Evolutionary conservation across 2,113 vertebrate species (phyloP).

Genomic region (Antennarius striatus): DNA sequence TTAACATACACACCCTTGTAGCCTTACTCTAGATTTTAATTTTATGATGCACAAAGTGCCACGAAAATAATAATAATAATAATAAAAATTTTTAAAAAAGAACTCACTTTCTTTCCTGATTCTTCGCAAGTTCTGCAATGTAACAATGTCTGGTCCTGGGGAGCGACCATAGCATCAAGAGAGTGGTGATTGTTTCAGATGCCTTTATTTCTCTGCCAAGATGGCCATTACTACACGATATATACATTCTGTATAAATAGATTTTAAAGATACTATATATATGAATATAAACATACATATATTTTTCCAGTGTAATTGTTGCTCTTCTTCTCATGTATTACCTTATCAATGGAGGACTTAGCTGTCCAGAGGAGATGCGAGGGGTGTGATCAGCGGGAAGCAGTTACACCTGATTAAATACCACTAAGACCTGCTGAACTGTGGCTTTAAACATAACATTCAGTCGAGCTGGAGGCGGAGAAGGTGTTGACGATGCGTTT

Average conservation of each 20-base stretch:
- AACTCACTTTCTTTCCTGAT: slow-evolving; percentile 73
- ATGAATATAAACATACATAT: slow-evolving; percentile 85
- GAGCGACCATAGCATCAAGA: slow-evolving; percentile 67
- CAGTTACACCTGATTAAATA: slow-evolving; percentile 61
- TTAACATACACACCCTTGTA: slow-evolving; percentile 80
- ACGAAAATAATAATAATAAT: slow-evolving; percentile 42
- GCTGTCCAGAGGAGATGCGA: slow-evolving; percentile 73
- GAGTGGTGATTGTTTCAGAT: slow-evolving; percentile 80
- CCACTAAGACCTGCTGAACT: slow-evolving; percentile 77
- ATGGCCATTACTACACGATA: slow-evolving; percentile 81
- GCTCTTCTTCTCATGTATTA: slow-evolving; percentile 78
- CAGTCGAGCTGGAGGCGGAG: slow-evolving; percentile 60
- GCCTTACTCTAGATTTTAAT: slow-evolving; percentile 84
- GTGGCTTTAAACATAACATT: slow-evolving; percentile 75
- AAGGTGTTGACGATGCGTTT: slow-evolving; percentile 19
- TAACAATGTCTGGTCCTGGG: slow-evolving; percentile 69
- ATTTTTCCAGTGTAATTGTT: slow-evolving; percentile 86
- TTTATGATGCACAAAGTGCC: slow-evolving; percentile 86
- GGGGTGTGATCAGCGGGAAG: slow-evolving; percentile 63
- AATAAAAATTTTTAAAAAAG: slow-evolving; percentile 27
- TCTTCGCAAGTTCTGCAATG: slow-evolving; percentile 77
- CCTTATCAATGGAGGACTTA: slow-evolving; percentile 65
- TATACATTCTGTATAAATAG: slow-evolving; percentile 84
- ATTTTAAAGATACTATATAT: slow-evolving; percentile 82
- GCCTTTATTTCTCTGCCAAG: slow-evolving; percentile 83